Conservation (phyloP, 2,113 vertebrate species). For the Stictonetta naevosa region DNA sequence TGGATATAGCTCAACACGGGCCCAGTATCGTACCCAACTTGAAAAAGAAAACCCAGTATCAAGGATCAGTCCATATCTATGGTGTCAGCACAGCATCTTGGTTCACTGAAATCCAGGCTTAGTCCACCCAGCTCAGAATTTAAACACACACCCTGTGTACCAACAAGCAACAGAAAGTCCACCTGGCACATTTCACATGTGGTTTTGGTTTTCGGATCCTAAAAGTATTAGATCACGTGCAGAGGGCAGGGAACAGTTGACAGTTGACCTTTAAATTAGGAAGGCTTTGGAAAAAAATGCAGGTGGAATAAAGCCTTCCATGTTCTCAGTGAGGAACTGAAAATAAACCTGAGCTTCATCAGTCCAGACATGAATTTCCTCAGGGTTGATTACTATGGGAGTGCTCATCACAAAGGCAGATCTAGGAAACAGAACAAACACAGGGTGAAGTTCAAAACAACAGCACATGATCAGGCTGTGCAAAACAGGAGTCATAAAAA, state of each 20-base stretch:
- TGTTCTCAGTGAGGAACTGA: not conserved
- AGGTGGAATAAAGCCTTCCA: not conserved
- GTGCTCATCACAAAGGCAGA: not conserved
- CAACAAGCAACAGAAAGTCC: not conserved
- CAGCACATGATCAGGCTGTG: not conserved
- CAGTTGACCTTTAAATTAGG: not conserved
- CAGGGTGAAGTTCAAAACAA: not conserved
- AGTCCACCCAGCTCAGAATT: not conserved
- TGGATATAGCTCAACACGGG: not conserved
- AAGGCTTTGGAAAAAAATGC: not conserved
- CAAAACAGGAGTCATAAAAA: slow-evolving; percentile 6
- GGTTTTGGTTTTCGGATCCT: not conserved
- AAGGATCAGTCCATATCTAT: not conserved
- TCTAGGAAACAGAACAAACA: not conserved
- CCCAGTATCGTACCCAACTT: not conserved
- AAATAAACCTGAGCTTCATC: not conserved
- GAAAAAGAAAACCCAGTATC: not conserved
- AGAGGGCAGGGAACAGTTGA: not conserved
- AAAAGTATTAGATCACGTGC: not conserved
- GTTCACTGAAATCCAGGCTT: not conserved
- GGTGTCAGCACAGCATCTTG: not conserved
- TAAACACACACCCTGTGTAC: not conserved
- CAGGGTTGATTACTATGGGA: not conserved
- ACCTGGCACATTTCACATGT: not conserved
- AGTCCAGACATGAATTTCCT: not conserved